Evolutionary conservation across 2,888 invertebrate species (phyloP), one percentile per base, ranked within the genome.

Genomic region (Spialia ferax): DNA sequence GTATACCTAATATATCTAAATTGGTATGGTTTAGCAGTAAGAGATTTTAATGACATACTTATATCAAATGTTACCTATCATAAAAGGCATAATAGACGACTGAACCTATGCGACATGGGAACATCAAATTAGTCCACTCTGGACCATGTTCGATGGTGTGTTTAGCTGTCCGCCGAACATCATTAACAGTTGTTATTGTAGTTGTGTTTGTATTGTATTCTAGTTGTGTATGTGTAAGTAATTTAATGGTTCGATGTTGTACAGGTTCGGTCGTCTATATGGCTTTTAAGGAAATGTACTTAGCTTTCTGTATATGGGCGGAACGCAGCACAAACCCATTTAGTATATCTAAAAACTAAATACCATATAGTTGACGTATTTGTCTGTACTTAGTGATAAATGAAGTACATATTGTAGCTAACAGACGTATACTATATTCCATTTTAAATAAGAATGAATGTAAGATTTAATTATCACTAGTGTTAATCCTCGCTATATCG

Each of bases 331-430:
- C 57, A 65, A 42, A 63, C 29, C 52, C 57, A 59, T 69, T 69
- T 20, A 70, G 15, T 65, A 26, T 67, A 42, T 50, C 63, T 69
- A 68, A 60, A 67, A 60, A 60, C 68, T 35, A 62, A 61, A 67
- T 61, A 65, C 68, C 57, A 64, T 66, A 50, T 71, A 71, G 70
- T 61, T 69, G 63, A 71, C 65, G 65, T 67, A 65, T 59, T 50
- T 66, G 59, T 70, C 70, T 77, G 80, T 80, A 79, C 79, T 79
- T 79, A 79, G 76, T 71, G 70, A 77, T 89, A 87, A 87, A 87
- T 84, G 77, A 89, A 91, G 89, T 91, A 90, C 89, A 91, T 89
- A 88, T 87, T 82, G 77, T 87, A 87, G 82, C 81, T 88, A 87
- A 86, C 81, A 81, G 83, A 84, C 88, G 83, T 88, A 84, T 86